Conservation (phyloP, 2,113 vertebrate genomes). For the Aix galericulata region DNA sequence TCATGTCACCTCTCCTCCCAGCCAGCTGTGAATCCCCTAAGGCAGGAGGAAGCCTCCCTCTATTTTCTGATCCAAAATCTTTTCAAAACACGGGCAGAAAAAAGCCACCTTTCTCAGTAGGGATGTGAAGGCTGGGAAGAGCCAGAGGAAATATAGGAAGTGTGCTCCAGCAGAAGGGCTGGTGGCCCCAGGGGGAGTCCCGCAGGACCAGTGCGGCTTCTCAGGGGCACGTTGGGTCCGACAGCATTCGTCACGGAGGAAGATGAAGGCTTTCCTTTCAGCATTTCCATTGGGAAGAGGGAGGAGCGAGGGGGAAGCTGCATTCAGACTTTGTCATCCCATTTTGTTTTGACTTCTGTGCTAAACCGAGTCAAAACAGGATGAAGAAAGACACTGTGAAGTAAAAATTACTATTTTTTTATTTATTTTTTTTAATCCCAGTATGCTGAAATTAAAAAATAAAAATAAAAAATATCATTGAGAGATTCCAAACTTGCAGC, state of each 20-base stretch:
- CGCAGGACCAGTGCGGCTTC: not conserved
- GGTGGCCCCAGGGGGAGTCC: not conserved
- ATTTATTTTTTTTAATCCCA: not conserved
- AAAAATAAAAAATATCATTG: no score
- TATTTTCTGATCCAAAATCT: not conserved
- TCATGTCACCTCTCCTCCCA: not conserved
- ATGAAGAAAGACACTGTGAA: constrained; percentile 8
- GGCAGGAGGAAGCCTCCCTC: not conserved
- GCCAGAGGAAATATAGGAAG: not conserved
- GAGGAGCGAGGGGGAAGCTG: not conserved
- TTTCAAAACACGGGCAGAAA: not conserved
- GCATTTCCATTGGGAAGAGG: not conserved
- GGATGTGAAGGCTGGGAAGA: not conserved
- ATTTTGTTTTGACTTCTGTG: constrained; percentile 27
- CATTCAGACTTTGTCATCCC: not conserved
- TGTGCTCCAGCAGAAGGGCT: not conserved
- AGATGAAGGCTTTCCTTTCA: not conserved
- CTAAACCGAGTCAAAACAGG: not conserved
- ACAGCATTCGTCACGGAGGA: accelerated
- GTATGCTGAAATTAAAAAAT: not conserved
- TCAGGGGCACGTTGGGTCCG: accelerated
- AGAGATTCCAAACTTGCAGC: not conserved
- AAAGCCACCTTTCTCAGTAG: not conserved
- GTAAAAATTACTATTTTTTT: not conserved
- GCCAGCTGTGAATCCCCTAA: not conserved